Conservation (phyloP, 2,113 vertebrate genomes). For the Pteronura brasiliensis region DNA sequence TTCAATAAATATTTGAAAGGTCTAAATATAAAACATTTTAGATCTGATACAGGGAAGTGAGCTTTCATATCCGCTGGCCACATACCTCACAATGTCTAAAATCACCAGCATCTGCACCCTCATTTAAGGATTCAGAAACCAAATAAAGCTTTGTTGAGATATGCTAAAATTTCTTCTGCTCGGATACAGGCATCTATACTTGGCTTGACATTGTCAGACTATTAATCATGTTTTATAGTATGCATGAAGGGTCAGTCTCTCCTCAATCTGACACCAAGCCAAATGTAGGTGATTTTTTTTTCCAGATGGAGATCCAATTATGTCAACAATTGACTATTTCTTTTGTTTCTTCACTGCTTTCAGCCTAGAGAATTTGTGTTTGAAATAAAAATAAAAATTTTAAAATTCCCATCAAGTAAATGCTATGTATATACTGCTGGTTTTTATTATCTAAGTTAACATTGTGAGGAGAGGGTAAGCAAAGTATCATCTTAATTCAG, state of each 20-base stretch:
- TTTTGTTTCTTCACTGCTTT: constrained; percentile 13
- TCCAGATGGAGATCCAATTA: background rate
- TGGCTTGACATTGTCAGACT: background rate
- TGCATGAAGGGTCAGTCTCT: background rate
- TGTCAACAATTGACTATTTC: background rate
- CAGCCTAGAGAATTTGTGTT: background rate
- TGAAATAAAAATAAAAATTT: background rate
- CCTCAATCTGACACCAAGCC: background rate
- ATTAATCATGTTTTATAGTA: constrained; percentile 10
- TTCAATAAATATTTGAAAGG: background rate
- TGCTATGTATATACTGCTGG: background rate
- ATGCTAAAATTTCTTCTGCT: background rate
- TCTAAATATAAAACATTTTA: background rate
- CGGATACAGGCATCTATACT: background rate
- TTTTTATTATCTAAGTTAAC: background rate
- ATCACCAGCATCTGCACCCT: background rate
- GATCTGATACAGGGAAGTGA: background rate
- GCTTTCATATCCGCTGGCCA: background rate
- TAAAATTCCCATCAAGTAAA: background rate
- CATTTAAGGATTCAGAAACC: constrained; percentile 4
- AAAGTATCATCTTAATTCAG: constrained; percentile 12
- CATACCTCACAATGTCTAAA: background rate
- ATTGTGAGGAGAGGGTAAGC: background rate
- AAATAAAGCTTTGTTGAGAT: constrained; percentile 3
- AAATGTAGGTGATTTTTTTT: background rate